phyloP scores from a whole-genome alignment of 2,888 invertebrate species.

The Leptopilina drosophilae region DNA sequence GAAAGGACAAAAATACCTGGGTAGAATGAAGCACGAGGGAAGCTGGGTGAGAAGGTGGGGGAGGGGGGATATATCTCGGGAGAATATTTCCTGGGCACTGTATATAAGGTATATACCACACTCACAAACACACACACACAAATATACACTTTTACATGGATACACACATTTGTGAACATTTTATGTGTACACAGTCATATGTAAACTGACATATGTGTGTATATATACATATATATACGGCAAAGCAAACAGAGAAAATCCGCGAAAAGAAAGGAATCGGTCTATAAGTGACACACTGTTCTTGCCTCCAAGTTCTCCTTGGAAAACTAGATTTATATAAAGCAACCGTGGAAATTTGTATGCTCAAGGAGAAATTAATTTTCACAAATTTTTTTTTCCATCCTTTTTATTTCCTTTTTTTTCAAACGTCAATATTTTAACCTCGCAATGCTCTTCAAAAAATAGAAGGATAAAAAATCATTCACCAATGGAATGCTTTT shows the following conservation, averaged over 20 bases:
- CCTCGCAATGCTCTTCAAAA: no score
- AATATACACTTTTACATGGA: background rate
- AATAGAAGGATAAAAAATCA: no score
- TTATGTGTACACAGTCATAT: background rate
- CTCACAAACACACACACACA: background rate
- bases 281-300: constrained; percentile 21
- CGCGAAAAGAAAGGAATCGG: constrained; percentile 23
- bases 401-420: no score
- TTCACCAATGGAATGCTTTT: no score
- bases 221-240: background rate
- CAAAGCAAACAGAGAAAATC: constrained; percentile 30
- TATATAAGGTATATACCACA: background rate
- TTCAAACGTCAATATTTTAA: no score
- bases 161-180: background rate
- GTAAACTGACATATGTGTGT: constrained; percentile 1
- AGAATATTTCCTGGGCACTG: constrained; percentile 50
- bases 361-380: constrained; percentile 1
- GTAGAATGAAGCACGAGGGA: constrained; percentile 32
- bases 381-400: constrained; percentile 3
- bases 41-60: constrained; percentile 10
- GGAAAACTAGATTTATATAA: constrained; percentile 17
- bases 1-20: constrained; percentile 10
- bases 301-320: constrained; percentile 6
- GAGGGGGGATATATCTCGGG: constrained; percentile 45
- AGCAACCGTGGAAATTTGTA: constrained; percentile 5